phyloP scores from a whole-genome alignment of 2,888 invertebrate species.

The Pseudococcus longispinus region DNA sequence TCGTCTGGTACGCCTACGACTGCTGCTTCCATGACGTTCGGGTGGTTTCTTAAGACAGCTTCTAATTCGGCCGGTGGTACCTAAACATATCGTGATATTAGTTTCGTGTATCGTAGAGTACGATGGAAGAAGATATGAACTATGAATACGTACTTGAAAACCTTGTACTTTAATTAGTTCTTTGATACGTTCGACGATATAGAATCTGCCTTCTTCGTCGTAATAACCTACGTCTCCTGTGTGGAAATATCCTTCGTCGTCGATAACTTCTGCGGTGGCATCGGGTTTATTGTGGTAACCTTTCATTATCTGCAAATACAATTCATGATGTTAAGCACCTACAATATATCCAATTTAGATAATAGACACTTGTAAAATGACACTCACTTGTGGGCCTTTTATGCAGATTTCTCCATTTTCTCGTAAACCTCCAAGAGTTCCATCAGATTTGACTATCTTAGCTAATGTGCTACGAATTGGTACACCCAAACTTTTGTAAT shows the following conservation, averaged over 20 bases:
- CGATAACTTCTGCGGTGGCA: slow-evolving; percentile 67
- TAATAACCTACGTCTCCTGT: slow-evolving; percentile 68
- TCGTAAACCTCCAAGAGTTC: slow-evolving; percentile 67
- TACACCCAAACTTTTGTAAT: slow-evolving; percentile 65
- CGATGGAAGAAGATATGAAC: neutral
- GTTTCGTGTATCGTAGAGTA: neutral
- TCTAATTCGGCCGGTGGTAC: slow-evolving; percentile 88
- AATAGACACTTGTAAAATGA: neutral
- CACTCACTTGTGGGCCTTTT: slow-evolving; percentile 74
- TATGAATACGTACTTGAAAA: slow-evolving; percentile 63
- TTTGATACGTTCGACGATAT: slow-evolving; percentile 79
- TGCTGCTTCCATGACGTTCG: slow-evolving; percentile 79
- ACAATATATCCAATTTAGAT: neutral
- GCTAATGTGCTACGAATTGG: slow-evolving; percentile 74
- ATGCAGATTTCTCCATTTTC: slow-evolving; percentile 76
- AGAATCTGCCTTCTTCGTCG: slow-evolving; percentile 75
- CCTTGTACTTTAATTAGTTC: slow-evolving; percentile 72
- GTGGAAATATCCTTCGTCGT: slow-evolving; percentile 67
- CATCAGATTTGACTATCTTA: slow-evolving; percentile 69
- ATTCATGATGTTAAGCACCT: neutral
- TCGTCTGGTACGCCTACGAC: slow-evolving; percentile 79
- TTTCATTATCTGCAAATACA: slow-evolving; percentile 65
- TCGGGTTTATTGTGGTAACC: slow-evolving; percentile 68
- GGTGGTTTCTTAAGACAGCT: slow-evolving; percentile 75
- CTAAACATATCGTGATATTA: slow-evolving; percentile 63